Evolutionary conservation across 1,140 invertebrate species (phyloP), one percentile per base, ranked within the genome.

Genomic region (Atta colombica): DNA sequence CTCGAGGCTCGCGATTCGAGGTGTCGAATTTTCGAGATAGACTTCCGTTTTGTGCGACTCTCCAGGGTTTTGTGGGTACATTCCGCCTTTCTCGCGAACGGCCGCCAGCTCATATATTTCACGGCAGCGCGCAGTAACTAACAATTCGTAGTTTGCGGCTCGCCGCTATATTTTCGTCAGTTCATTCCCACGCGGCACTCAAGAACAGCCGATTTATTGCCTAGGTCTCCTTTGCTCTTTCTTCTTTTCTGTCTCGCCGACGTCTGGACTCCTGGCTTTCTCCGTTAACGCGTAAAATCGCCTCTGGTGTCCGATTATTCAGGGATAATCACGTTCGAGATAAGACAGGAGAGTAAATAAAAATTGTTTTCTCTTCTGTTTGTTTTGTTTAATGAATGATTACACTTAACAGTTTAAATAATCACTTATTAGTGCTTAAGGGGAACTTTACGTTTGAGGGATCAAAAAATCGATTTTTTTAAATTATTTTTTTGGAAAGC

Each of bases 111-210:
- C 88, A 68, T 90, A 90, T 90, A 90, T 90, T 90, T 90, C 82
- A 88, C 91, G 89, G 87, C 89, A 84, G 75, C 72, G 89, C 87
- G 88, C 92, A 92, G 88, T 90, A 93, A 92, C 92, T 93, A 93
- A 89, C 91, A 93, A 93, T 93, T 93, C 92, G 90, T 93, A 93
- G 92, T 93, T 93, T 90, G 92, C 88, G 87, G 88, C 88, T 88
- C 87, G 88, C 84, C 87, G 89, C 89, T 87, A 92, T 91, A 93
- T 93, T 92, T 93, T 93, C 87, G 92, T 90, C 89, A 92, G 91
- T 92, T 93, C 87, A 86, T 90, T 90, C 88, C 88, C 89, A 55
- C 63, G 78, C 58, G 89, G 80, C 87, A 85, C 88, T 87, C 74
- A 80, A 72, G 86, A 90, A 89, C 89, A 80, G 75, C 80, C 86